Evolutionary conservation across 2,113 vertebrate species (phyloP), one percentile per base, ranked within the genome.

Genomic region (Nipponia nippon): DNA sequence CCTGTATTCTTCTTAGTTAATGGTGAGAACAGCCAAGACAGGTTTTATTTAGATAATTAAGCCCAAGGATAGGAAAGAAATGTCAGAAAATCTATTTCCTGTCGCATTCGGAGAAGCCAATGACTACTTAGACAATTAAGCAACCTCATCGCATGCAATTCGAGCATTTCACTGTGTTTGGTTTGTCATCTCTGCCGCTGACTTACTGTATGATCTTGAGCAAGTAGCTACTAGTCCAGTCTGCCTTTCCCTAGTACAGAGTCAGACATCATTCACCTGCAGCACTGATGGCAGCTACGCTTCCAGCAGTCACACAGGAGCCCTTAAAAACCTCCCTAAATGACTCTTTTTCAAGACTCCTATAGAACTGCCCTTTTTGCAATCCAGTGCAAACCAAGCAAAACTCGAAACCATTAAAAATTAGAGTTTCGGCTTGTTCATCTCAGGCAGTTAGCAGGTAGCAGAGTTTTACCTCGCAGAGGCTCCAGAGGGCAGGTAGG

Each of bases 21-120:
- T 38, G 50, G 69, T 67, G 52, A 91, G 53, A 93, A 30, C 15
- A 77, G 47, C 30, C 32, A 79, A 82, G 59, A 32, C 22, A 67
- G 56, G 47, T 75, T 91, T 87, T 72, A 63, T 78, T 75, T 38
- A 63, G 61, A 44, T 70, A 95, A 96, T 89, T 94, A 87, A 65
- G 47, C 81, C 59, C 55, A 38, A 55, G 34, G 7, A 67, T 19
- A 59, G 55, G 13, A 76, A 65, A 81, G 81, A 67, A 84, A 71
- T 23, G 79, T 38, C 77, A 95, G 38, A 87, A 96, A 87, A 89
- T 87, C 91, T 22, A 91, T 94, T 92, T 81, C n/a, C 58, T 67
- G 56, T 79, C 1, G 2, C 3, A 6, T 66, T 90, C 58, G 52
- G 80, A 73, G 50, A 27, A 67, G 53, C 55, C 85, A 77, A 18